These are phyloP conservation scores for Neotragus moschatus DNA, from an alignment of 2,113 vertebrate species.

Conservation along the genomic window DNA sequence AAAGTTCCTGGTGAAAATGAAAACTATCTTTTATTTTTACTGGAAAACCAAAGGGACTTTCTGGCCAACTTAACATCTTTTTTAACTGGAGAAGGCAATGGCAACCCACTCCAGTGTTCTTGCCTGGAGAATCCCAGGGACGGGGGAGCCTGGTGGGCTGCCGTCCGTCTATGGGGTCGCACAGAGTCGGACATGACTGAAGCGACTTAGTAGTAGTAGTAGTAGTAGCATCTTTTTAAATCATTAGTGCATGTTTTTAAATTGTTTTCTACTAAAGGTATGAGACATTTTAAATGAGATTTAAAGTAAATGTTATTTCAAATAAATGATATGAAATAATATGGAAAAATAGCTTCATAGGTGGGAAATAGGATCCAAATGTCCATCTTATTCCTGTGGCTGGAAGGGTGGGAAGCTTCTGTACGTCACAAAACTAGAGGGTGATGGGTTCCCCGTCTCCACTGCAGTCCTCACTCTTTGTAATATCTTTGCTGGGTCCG, in stretches of 20 bases:
- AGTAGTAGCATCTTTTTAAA: not conserved
- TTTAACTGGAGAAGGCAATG: not conserved
- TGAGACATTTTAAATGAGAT: not conserved
- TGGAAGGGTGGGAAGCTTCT: not conserved
- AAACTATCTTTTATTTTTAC: not conserved
- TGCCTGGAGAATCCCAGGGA: not conserved
- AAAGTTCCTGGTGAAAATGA: not conserved
- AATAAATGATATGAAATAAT: not conserved
- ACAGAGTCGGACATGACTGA: not conserved
- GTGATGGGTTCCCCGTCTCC: not conserved
- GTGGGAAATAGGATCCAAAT: not conserved
- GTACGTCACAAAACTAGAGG: not conserved
- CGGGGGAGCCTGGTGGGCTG: fast-evolving
- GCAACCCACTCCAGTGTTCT: not conserved
- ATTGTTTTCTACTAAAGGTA: not conserved
- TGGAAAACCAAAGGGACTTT: not conserved
- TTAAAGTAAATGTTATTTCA: not conserved
- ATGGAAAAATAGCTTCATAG: not conserved
- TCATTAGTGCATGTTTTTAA: not conserved
- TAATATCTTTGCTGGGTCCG: not conserved
- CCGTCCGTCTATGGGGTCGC: fast-evolving
- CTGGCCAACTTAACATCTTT: not conserved
- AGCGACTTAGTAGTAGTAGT: not conserved
- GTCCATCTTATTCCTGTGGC: not conserved
- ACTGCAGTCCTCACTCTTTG: not conserved